Evolutionary conservation across 1,140 invertebrate species (phyloP).

Genomic region (Marisa cornuarietis): DNA sequence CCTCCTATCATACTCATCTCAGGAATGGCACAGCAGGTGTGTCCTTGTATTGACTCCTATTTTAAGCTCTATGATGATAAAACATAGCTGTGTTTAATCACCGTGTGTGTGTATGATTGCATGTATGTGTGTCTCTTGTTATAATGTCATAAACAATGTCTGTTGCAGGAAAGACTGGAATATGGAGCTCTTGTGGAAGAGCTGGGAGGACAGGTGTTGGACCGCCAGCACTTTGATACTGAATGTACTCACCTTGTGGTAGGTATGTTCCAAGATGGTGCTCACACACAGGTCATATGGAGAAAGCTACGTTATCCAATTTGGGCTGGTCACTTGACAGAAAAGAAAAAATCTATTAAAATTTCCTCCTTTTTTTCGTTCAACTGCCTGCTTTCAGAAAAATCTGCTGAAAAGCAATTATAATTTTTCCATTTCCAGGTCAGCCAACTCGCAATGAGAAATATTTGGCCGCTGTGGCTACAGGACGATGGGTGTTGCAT

Average conservation of each 20-base stretch:
- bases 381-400: too few species aligned
- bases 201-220: slow-evolving; percentile 76
- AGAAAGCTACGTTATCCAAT: too few species aligned
- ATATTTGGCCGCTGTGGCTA: slow-evolving; percentile 81
- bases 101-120: not conserved
- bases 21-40: slow-evolving; percentile 61
- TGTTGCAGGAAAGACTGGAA: slow-evolving; percentile 57
- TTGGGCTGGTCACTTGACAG: too few species aligned
- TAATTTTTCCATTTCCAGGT: slow-evolving; percentile 30
- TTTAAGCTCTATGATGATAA: too few species aligned
- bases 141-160: not conserved
- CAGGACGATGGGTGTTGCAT: slow-evolving; percentile 88
- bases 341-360: too few species aligned
- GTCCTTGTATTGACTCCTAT: not conserved
- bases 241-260: slow-evolving; percentile 82
- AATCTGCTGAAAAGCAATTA: too few species aligned
- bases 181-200: slow-evolving; percentile 70
- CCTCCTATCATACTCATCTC: slow-evolving; percentile 62
- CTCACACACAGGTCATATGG: too few species aligned
- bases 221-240: slow-evolving; percentile 73
- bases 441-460: slow-evolving; percentile 85
- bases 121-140: not conserved
- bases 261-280: slow-evolving; percentile 52
- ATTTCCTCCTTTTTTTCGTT: too few species aligned
- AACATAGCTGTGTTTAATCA: too few species aligned